A percentile compares a stretch with the other conserved stretches of the same genome.
These are phyloP conservation scores for Pseudomyrmex pallidus DNA, from an alignment of 1,140 invertebrate species.

Conservation along the genomic window DNA sequence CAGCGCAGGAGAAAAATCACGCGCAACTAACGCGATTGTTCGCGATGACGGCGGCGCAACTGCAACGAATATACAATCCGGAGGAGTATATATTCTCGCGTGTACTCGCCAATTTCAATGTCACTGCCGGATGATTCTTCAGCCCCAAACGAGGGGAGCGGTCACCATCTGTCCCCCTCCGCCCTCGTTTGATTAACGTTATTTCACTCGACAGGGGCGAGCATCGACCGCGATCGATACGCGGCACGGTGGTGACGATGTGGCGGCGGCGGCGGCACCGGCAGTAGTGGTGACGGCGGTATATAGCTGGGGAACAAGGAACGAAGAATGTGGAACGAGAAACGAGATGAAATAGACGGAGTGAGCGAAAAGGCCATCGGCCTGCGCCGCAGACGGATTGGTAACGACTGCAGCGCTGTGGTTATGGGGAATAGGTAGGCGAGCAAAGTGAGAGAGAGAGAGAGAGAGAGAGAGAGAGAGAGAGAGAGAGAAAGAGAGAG, in stretches of 20 bases:
- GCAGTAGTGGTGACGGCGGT: neutral
- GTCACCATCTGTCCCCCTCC: constrained; percentile 31
- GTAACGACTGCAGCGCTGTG: constrained; percentile 45
- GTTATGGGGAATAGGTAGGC: constrained; percentile 54
- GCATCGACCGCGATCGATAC: constrained; percentile 58
- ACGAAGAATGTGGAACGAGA: constrained; percentile 51
- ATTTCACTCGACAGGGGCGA: constrained; percentile 47
- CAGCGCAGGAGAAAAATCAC: neutral
- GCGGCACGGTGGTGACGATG: neutral
- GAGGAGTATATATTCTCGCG: neutral
- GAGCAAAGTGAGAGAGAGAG: constrained; percentile 35
- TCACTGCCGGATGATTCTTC: constrained; percentile 55
- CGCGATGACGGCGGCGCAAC: neutral
- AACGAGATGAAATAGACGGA: constrained; percentile 55
- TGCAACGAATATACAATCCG: neutral
- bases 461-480: constrained; percentile 27
- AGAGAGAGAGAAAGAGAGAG: constrained; percentile 32
- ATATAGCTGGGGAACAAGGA: constrained; percentile 39
- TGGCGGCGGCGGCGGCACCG: neutral
- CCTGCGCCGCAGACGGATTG: constrained; percentile 57
- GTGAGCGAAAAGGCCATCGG: constrained; percentile 57
- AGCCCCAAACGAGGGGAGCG: constrained; percentile 51
- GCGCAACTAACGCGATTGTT: neutral
- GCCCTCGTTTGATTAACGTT: constrained; percentile 47
- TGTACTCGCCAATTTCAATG: constrained; percentile 56